Evolutionary conservation across 2,113 vertebrate species (phyloP).

Genomic region (Aspidoscelis tigris): DNA sequence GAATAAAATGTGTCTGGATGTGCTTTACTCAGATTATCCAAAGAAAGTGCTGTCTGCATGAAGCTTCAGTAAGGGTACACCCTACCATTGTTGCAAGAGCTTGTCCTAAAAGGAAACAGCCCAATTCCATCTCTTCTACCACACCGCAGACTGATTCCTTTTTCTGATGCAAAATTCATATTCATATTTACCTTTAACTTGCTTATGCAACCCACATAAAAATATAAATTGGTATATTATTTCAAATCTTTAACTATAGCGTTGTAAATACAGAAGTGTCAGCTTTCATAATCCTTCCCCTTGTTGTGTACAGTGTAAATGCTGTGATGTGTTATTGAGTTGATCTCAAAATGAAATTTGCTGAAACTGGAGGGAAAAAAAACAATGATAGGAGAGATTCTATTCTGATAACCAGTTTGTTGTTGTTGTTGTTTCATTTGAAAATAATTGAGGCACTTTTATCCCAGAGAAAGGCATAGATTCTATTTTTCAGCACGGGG

Average conservation of each 20-base stretch:
- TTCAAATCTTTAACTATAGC: constrained; percentile 9
- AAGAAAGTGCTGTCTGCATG: too few relatives aligned
- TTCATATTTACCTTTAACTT: neutral
- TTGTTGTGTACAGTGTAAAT: neutral
- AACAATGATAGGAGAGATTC: neutral
- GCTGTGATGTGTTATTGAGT: neutral
- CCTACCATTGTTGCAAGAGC: neutral
- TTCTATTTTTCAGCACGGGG: too few relatives aligned
- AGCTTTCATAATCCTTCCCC: neutral
- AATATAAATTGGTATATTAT: neutral
- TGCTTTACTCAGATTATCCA: too few relatives aligned
- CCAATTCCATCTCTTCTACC: neutral
- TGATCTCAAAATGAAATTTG: neutral
- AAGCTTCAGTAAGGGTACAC: neutral
- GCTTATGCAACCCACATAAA: accelerated
- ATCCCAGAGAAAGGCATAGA: neutral
- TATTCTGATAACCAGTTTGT: neutral
- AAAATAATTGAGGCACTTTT: neutral
- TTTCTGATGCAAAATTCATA: neutral
- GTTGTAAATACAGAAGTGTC: neutral
- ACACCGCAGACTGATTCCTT: neutral
- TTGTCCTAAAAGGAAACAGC: constrained; percentile 6
- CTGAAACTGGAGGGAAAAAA: neutral
- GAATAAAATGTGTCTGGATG: too few relatives aligned
- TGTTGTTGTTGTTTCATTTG: neutral